Base-by-base conservation (phyloP, 2,888 invertebrate species). In the Megamerina dolium region DNA sequence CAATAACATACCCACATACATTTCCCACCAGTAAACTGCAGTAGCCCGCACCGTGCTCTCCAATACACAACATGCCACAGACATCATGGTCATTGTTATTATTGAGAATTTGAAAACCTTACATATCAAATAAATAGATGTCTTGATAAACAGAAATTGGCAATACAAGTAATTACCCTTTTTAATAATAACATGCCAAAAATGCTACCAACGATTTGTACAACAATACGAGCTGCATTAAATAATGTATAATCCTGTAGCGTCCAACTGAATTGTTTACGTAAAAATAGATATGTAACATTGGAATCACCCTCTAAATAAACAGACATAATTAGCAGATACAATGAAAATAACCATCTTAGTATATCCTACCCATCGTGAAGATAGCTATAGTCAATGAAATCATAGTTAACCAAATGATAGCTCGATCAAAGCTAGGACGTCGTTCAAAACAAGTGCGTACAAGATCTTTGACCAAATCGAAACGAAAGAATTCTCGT, bases 151-250 rank as follows among this genome's bases (percentile, higher is more conserved):
- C 23, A 23, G 23, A 23, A 8, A 8, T 23, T 6, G 23, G 8
- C 23, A 23, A 10, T 8, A 23, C 23, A 6, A 23, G 23, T 38
- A 21, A 37, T 52, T 27, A 73, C 52, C 50, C 72, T 77, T 56
- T 79, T 77, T 4, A 83, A 58, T 10, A 83, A 21, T 41, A 74
- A 70, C 19, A 82, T 75, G 10, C 80, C 81, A 16, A 79, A 29
- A 44, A 81, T 61, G 4, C 78, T 75, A 1, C 84, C 84, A 14
- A 75, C 29, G 41, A 82, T 77, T 26, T 75, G 71, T 20, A 80
- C 63, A 0, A 77, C 55, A 9, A 78, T 76, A 29, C 71, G 73
- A 0, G 73, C 62, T 2, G 80, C 80, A 26, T 60, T 65, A 27
- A 64, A 72, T 1, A 63, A 43, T 20, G 60, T 70, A 12, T 58